Conservation (phyloP, 2,797 vertebrate genomes). For the Neostethus bicornis region DNA sequence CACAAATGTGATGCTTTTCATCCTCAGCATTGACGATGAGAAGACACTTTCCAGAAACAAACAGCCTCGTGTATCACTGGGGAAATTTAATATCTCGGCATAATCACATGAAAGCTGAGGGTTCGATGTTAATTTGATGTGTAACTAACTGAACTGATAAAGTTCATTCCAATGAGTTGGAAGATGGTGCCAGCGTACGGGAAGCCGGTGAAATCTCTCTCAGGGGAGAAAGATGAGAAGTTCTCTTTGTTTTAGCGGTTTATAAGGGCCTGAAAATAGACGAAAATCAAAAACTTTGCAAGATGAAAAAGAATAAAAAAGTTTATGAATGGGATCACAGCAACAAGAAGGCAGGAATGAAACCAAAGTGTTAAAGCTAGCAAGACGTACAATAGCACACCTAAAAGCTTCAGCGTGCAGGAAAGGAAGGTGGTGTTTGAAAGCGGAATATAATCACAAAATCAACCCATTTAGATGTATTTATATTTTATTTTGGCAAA, state of each 20-base stretch:
- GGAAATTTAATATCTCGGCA: slow-evolving; percentile 9
- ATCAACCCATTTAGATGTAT: too few relatives aligned
- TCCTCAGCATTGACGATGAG: slow-evolving; percentile 9
- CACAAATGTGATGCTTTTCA: slow-evolving; percentile 11
- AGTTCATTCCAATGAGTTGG: slow-evolving; percentile 96
- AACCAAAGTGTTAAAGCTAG: too few relatives aligned
- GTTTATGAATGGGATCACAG: too few relatives aligned
- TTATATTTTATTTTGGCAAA: too few relatives aligned
- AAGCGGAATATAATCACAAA: too few relatives aligned
- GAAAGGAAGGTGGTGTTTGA: too few relatives aligned
- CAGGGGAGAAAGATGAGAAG: slow-evolving; percentile 93
- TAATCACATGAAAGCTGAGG: slow-evolving; percentile 30
- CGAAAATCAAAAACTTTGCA: slow-evolving; percentile 35
- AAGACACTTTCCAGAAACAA: slow-evolving; percentile 5
- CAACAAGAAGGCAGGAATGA: too few relatives aligned
- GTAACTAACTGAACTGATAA: slow-evolving; percentile 86
- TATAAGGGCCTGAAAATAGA: slow-evolving; percentile 97
- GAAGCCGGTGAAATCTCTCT: slow-evolving; percentile 95
- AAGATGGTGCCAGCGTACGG: slow-evolving; percentile 95
- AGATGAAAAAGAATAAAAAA: too few relatives aligned
- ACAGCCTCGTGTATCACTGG: slow-evolving; percentile 14
- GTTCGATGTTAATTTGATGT: background rate
- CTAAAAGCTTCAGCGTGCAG: too few relatives aligned
- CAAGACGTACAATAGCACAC: too few relatives aligned
- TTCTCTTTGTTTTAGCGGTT: slow-evolving; percentile 97